Percentiles rank a stretch among this genome's conserved stretches.
Evolutionary conservation across 2,797 vertebrate species (phyloP).

Genomic region (Chiloscyllium punctatum): DNA sequence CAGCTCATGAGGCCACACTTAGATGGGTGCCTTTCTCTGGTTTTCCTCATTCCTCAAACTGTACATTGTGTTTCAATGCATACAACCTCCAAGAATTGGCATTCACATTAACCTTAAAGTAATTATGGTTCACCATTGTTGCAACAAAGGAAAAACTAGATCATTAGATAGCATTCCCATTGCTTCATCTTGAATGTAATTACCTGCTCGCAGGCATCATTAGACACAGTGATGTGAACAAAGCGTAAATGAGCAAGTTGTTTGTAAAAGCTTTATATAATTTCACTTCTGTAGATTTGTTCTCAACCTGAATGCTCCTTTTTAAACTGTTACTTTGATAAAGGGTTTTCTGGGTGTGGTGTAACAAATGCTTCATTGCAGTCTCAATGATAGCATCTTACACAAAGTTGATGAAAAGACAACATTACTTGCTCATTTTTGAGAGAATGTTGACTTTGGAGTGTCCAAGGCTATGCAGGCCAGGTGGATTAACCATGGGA

Average conservation of each 20-base stretch:
- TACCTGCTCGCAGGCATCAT: constrained; percentile 34
- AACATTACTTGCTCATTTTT: background rate
- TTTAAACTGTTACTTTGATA: background rate
- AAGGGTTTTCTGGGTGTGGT: background rate
- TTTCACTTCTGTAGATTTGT: background rate
- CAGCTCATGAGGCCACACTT: too few relatives aligned
- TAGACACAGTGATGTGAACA: background rate
- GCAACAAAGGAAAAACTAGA: constrained; percentile 28
- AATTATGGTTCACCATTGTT: background rate
- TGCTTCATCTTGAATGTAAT: constrained; percentile 20
- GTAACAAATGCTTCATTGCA: background rate
- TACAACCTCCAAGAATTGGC: background rate
- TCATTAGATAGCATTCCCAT: constrained; percentile 42
- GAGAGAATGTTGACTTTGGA: background rate
- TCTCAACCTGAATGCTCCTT: background rate
- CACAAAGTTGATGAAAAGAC: background rate
- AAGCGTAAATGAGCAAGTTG: constrained; percentile 33
- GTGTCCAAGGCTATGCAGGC: too few relatives aligned
- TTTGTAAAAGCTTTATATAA: background rate
- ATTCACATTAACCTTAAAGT: background rate
- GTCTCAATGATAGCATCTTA: background rate
- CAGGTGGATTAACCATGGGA: too few relatives aligned
- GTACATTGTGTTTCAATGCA: too few relatives aligned
- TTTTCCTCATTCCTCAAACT: too few relatives aligned
- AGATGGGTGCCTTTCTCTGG: too few relatives aligned